A percentile compares a stretch with the other conserved stretches of the same genome.
These are phyloP conservation scores for Toxotes lorentzi DNA, from an alignment of 2,797 vertebrate genomes.

Conservation along the genomic window DNA sequence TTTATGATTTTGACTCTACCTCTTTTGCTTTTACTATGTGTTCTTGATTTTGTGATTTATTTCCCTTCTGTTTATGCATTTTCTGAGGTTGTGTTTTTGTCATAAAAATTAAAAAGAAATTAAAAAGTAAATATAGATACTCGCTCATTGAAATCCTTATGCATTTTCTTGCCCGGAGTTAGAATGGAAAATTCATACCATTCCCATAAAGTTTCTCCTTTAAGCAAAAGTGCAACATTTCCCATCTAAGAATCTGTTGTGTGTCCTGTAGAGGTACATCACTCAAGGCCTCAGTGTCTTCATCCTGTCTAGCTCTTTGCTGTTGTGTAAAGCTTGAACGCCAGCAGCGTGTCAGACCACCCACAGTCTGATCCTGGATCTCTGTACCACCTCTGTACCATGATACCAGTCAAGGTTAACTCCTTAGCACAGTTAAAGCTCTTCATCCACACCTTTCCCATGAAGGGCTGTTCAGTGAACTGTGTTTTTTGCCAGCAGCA, in stretches of 20 bases:
- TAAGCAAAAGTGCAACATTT: background rate
- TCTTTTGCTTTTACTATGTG: too few relatives aligned
- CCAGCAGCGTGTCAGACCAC: slow-evolving; percentile 22
- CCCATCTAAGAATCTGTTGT: background rate
- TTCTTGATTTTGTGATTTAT: background rate
- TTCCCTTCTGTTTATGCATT: background rate
- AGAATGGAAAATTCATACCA: too few relatives aligned
- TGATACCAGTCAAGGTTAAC: slow-evolving; percentile 56
- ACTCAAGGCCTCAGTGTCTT: background rate
- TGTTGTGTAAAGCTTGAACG: slow-evolving; percentile 28
- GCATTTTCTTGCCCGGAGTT: background rate
- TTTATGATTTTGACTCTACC: too few relatives aligned
- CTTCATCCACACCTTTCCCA: slow-evolving; percentile 61
- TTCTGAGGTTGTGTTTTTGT: background rate
- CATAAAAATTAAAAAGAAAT: background rate
- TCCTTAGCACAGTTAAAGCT: slow-evolving; percentile 59
- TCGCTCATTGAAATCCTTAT: too few relatives aligned
- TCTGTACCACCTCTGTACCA: slow-evolving; percentile 39
- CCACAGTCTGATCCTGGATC: slow-evolving; percentile 34
- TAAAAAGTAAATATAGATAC: too few relatives aligned
- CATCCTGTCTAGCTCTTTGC: background rate
- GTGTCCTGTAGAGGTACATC: slow-evolving; percentile 2
- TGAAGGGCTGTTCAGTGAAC: slow-evolving; percentile 59
- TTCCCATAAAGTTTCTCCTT: background rate
- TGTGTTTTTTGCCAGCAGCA: slow-evolving; percentile 56